These are phyloP conservation scores for Bubo scandiacus DNA, from an alignment of 2,113 vertebrate species.

Conservation along the genomic window DNA sequence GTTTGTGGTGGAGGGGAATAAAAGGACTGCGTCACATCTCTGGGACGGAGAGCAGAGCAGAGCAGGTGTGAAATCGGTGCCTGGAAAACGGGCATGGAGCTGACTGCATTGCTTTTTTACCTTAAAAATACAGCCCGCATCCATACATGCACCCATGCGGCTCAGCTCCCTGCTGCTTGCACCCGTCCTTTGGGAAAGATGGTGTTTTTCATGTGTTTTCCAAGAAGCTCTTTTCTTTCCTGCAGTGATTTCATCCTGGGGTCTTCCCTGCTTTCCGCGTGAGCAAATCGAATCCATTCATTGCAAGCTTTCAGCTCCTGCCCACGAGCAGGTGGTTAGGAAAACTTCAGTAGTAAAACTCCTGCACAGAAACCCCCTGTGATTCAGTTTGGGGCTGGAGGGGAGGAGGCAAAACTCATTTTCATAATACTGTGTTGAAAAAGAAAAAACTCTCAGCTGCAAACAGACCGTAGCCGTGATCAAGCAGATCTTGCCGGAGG, in stretches of 20 bases:
- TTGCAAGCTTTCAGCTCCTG: not conserved
- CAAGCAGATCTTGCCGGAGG: not conserved
- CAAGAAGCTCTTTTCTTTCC: not conserved
- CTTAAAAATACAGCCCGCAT: not conserved
- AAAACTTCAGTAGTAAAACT: not conserved
- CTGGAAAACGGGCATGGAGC: not conserved
- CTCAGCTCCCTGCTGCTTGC: fast-evolving
- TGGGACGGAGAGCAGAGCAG: not conserved
- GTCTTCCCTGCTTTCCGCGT: fast-evolving
- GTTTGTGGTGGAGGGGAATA: no score
- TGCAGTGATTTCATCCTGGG: not conserved
- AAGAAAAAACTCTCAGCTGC: not conserved
- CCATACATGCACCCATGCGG: fast-evolving
- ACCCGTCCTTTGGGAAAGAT: fast-evolving
- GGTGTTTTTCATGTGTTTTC: fast-evolving
- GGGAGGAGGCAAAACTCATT: not conserved
- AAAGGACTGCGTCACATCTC: fast-evolving
- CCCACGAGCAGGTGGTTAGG: not conserved
- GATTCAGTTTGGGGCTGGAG: not conserved
- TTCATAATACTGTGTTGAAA: fast-evolving
- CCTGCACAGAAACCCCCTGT: not conserved
- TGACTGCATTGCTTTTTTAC: not conserved
- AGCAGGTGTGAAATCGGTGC: fast-evolving
- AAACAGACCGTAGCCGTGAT: fast-evolving
- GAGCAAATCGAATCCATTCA: not conserved